phyloP scores from a whole-genome alignment of 2,113 vertebrate species.

The Pituophis catenifer region DNA sequence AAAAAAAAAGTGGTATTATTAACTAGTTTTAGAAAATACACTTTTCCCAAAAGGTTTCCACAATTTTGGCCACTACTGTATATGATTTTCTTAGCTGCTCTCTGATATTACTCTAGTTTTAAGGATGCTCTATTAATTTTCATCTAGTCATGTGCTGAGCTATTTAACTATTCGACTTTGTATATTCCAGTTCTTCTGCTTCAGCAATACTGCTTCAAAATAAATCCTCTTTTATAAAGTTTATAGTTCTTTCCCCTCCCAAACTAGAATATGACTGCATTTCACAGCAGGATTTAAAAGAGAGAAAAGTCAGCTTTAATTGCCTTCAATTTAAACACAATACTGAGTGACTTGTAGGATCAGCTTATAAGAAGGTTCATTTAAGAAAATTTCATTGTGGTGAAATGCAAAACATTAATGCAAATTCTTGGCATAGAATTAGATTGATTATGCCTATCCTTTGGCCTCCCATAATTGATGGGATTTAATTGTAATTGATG shows the following conservation, averaged over 20 bases:
- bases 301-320: not conserved
- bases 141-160: not conserved
- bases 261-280: not conserved
- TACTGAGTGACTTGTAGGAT: not conserved
- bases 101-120: not conserved
- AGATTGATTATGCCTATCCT: not conserved
- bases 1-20: no score
- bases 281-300: not conserved
- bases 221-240: not conserved
- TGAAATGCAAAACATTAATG: constrained; percentile 5
- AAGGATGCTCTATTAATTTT: not conserved
- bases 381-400: not conserved
- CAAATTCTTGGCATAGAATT: not conserved
- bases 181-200: not conserved
- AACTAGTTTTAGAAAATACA: no score
- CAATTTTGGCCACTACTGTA: no score
- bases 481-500: not conserved
- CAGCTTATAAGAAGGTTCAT: not conserved
- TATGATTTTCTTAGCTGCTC: not conserved
- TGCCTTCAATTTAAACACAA: not conserved
- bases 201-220: not conserved
- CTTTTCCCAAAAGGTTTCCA: no score
- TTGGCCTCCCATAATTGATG: not conserved
- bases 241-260: not conserved
- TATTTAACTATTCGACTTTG: not conserved